phyloP scores from a whole-genome alignment of 1,140 invertebrate species.

The Zaprionus kolodkinae region DNA sequence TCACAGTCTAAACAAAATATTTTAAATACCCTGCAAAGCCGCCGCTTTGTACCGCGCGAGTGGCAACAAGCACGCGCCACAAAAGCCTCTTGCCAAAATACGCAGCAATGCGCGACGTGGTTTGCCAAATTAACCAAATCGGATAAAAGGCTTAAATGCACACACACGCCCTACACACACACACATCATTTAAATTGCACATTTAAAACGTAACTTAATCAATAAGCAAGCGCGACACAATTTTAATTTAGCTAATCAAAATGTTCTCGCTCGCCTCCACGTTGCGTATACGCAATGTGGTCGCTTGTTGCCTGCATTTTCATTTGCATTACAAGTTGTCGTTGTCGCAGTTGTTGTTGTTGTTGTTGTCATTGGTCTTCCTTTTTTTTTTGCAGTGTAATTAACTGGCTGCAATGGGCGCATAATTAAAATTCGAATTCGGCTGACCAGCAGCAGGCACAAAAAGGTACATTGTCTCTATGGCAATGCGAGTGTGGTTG shows the following conservation, averaged over 20 bases:
- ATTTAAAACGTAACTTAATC: conserved; percentile 31
- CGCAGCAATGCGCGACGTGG: conserved; percentile 8
- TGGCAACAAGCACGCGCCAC: neutral
- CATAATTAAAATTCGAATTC: conserved; percentile 52
- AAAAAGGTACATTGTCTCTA: conserved; percentile 41
- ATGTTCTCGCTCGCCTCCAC: conserved; percentile 13
- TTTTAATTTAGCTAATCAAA: conserved; percentile 50
- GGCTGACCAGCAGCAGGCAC: conserved; percentile 7
- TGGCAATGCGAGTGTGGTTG: neutral
- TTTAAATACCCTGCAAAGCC: conserved; percentile 7
- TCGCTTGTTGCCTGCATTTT: conserved; percentile 11
- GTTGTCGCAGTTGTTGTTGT: no score
- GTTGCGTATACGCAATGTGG: conserved; percentile 47
- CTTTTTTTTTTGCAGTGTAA: conserved; percentile 23
- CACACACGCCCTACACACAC: neutral
- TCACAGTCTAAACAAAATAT: conserved; percentile 7
- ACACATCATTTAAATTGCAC: neutral
- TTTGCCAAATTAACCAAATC: conserved; percentile 51
- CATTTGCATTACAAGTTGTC: conserved; percentile 26
- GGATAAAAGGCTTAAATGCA: conserved; percentile 32
- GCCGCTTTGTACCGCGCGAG: neutral
- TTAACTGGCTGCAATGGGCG: conserved; percentile 31
- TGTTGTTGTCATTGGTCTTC: neutral
- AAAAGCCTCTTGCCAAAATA: conserved; percentile 38
- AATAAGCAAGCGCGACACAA: conserved; percentile 27